Conservation (phyloP, 2,113 vertebrate genomes). For the Morone saxatilis region DNA sequence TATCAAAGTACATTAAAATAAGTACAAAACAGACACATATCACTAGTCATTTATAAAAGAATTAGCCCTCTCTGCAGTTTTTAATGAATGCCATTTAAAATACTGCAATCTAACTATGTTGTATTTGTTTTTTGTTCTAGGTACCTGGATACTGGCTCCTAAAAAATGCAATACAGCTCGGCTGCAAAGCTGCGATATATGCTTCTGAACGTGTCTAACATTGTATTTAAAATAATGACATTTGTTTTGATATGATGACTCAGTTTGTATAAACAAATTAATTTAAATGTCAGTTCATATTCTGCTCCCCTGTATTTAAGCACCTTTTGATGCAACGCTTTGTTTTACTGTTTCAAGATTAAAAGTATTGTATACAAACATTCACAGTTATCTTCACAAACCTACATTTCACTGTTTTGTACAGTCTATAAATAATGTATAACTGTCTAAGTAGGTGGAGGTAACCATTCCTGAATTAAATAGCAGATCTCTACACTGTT, state of each 20-base stretch:
- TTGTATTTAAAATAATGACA: neutral
- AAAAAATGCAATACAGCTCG: conserved; percentile 92
- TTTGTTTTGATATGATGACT: conserved; percentile 46
- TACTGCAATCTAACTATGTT: neutral
- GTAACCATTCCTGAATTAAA: conserved; percentile 3
- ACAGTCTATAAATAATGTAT: neutral
- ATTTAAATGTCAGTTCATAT: neutral
- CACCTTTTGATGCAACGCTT: neutral
- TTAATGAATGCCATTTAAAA: conserved; percentile 1
- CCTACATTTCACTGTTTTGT: neutral
- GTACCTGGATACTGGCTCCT: conserved; percentile 90
- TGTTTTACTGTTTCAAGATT: conserved; percentile 9
- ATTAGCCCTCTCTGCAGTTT: conserved; percentile 5
- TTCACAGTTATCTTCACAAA: neutral
- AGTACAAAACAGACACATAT: neutral
- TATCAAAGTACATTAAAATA: neutral
- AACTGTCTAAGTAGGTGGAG: neutral
- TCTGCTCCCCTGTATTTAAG: conserved; percentile 21
- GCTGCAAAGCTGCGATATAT: conserved; percentile 94
- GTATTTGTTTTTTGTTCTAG: conserved; percentile 78
- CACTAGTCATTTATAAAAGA: neutral
- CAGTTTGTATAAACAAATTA: conserved; percentile 27
- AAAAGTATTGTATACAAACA: neutral
- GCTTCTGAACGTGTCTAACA: conserved; percentile 90
- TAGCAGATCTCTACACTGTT: neutral